phyloP scores from a whole-genome alignment of 2,797 vertebrate genomes.

The Todus mexicanus region DNA sequence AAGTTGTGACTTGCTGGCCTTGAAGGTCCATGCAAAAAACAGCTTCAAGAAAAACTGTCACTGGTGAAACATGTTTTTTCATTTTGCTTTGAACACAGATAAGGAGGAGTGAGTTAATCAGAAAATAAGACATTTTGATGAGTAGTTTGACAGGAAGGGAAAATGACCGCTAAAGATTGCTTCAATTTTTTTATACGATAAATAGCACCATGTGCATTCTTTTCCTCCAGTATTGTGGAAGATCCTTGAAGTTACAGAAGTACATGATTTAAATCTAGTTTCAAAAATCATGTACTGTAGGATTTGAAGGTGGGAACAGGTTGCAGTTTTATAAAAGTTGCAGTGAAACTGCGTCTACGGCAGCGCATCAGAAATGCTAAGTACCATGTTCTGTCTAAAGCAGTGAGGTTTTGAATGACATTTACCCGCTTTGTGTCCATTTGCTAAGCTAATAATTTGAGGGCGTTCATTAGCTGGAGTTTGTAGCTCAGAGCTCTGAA shows the following conservation, averaged over 20 bases:
- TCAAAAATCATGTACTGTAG: background rate
- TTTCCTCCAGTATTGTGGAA: background rate
- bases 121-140: constrained; percentile 22
- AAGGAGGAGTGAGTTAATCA: constrained; percentile 4
- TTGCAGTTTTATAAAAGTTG: background rate
- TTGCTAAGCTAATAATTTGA: background rate
- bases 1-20: background rate
- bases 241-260: background rate
- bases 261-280: constrained; percentile 8
- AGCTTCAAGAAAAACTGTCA: background rate
- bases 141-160: background rate
- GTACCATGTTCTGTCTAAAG: background rate
- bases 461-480: background rate
- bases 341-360: background rate
- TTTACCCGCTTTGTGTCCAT: background rate
- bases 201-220: background rate
- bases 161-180: background rate
- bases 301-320: background rate
- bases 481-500: background rate
- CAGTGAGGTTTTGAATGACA: background rate
- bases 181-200: background rate
- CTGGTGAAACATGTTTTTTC: background rate
- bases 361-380: background rate
- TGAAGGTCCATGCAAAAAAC: background rate
- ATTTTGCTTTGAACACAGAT: background rate